Evolutionary conservation across 2,888 invertebrate genomes (phyloP).

Genomic region (Melolontha melolontha): DNA sequence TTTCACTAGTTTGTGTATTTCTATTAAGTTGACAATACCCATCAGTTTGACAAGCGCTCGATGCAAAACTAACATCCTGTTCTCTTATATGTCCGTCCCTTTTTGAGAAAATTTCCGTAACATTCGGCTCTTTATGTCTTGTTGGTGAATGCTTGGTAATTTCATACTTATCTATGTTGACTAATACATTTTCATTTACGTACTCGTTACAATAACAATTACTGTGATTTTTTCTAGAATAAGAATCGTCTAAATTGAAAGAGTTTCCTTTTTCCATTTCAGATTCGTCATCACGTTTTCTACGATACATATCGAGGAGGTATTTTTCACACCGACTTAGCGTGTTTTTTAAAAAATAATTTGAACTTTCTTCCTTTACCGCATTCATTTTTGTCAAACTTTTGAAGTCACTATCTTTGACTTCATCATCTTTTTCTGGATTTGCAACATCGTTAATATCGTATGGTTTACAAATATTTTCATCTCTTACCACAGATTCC

Average conservation of each 20-base stretch:
- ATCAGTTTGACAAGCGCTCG: constrained; percentile 14
- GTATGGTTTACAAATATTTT: not conserved
- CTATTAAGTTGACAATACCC: constrained; percentile 11
- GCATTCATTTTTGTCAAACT: not conserved
- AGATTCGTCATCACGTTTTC: not conserved
- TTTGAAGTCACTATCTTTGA: constrained; percentile 1
- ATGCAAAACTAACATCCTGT: not conserved
- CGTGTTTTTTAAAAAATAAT: constrained; percentile 17
- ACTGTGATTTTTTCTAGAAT: not conserved
- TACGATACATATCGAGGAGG: constrained; percentile 18
- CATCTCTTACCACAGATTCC: not conserved
- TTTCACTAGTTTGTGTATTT: constrained; percentile 32
- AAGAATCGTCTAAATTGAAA: not conserved
- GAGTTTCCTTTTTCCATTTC: not conserved
- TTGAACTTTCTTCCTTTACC: not conserved
- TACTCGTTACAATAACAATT: not conserved
- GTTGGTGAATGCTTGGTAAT: not conserved
- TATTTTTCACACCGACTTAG: constrained; percentile 18
- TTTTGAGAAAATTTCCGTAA: not conserved
- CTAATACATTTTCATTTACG: not conserved
- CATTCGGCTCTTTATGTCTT: not conserved
- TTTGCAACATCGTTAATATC: not conserved
- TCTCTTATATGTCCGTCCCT: not conserved
- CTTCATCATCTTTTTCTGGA: not conserved
- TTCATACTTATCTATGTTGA: not conserved